These are phyloP conservation scores for Coryphaenoides rupestris DNA, from an alignment of 2,113 vertebrate species.

Conservation along the genomic window DNA sequence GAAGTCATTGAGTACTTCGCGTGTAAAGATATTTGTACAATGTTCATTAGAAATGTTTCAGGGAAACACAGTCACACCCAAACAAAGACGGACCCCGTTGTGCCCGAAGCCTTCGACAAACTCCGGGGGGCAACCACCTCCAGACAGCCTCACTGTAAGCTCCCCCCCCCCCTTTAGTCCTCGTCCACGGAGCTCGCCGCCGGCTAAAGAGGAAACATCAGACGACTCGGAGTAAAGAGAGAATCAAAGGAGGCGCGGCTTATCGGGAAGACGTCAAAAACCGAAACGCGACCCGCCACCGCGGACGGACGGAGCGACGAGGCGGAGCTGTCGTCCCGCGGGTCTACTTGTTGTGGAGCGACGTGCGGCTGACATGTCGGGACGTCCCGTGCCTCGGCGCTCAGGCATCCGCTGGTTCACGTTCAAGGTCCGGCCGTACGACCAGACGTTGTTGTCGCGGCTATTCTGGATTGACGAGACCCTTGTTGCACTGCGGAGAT, in stretches of 20 bases:
- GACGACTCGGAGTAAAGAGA: constrained; percentile 26
- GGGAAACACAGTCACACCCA: too few species aligned
- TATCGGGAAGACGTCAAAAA: constrained; percentile 24
- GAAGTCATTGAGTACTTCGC: too few species aligned
- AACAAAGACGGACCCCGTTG: too few species aligned
- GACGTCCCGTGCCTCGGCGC: too few species aligned
- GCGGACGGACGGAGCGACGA: constrained; percentile 26
- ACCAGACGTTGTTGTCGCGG: constrained; percentile 42
- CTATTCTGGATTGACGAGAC: constrained; percentile 73
- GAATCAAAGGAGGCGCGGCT: constrained; percentile 35
- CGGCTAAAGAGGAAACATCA: constrained; percentile 30
- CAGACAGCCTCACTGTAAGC: constrained; percentile 11
- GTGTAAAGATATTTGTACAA: too few species aligned
- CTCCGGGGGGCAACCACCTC: constrained; percentile 11
- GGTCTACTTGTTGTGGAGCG: too few species aligned
- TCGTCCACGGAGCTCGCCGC: constrained; percentile 38
- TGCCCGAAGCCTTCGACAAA: neutral
- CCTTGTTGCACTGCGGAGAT: constrained; percentile 63
- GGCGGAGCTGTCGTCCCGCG: constrained; percentile 21
- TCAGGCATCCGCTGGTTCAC: constrained; percentile 36
- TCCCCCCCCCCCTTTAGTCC: constrained; percentile 22
- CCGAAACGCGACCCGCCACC: constrained; percentile 17
- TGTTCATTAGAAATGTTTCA: too few species aligned
- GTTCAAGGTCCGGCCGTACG: constrained; percentile 50
- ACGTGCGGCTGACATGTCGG: too few species aligned